phyloP scores from a whole-genome alignment of 2,888 invertebrate genomes.

The Scaptomyza polygonia region DNA sequence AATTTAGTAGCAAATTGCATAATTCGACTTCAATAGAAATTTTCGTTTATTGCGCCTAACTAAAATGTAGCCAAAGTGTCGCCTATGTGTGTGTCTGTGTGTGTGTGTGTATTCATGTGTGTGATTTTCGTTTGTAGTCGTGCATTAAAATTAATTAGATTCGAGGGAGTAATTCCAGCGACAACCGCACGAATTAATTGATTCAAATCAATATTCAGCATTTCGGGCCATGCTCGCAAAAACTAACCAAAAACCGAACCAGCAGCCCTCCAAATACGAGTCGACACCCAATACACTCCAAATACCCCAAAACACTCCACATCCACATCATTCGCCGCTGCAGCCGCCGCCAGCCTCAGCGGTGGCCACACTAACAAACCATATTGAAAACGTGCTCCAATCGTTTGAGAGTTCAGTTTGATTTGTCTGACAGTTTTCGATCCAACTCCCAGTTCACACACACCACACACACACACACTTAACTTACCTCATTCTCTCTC shows the following conservation, averaged over 20 bases:
- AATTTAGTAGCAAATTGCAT: constrained; percentile 76
- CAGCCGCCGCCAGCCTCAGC: constrained; percentile 27
- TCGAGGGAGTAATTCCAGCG: constrained; percentile 84
- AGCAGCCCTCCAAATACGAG: constrained; percentile 53
- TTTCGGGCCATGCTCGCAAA: constrained; percentile 64
- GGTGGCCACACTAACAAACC: constrained; percentile 71
- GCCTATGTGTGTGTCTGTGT: constrained; percentile 42
- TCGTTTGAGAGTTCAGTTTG: constrained; percentile 67
- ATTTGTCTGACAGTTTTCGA: constrained; percentile 70
- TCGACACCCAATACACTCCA: constrained; percentile 32
- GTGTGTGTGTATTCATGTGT: constrained; percentile 55
- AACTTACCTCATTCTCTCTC: not conserved
- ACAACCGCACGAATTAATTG: constrained; percentile 84
- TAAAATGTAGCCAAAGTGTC: constrained; percentile 74
- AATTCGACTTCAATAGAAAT: constrained; percentile 75
- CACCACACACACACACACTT: not conserved
- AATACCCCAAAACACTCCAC: not conserved
- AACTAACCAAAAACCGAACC: constrained; percentile 53
- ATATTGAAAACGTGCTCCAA: constrained; percentile 76
- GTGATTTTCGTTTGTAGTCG: constrained; percentile 71
- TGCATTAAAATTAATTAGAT: constrained; percentile 85
- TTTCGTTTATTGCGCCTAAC: constrained; percentile 63
- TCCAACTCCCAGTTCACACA: not conserved
- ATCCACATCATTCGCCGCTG: constrained; percentile 3
- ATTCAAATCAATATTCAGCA: constrained; percentile 85